Evolutionary conservation across 1,140 invertebrate species (phyloP).

Genomic region (Pogonognathellus flavescens): DNA sequence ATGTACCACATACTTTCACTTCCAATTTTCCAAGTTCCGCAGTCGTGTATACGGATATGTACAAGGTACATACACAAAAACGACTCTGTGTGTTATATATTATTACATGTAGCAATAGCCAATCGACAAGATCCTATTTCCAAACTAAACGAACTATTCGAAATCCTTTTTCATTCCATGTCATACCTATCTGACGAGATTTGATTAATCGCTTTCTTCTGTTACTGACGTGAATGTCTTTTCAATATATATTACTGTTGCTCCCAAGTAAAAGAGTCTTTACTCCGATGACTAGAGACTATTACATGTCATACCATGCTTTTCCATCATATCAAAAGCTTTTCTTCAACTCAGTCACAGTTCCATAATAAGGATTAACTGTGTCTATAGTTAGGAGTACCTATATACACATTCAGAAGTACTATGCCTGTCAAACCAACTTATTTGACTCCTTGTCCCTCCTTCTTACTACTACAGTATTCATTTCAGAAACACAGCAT

Average conservation of each 20-base stretch:
- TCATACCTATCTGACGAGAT: conserved; percentile 50
- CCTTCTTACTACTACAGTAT: neutral
- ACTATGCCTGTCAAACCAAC: neutral
- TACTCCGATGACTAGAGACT: conserved; percentile 22
- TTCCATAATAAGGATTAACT: conserved; percentile 32
- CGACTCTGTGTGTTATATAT: neutral
- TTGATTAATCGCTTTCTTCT: conserved; percentile 53
- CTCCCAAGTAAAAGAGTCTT: conserved; percentile 25
- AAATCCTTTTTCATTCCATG: conserved; percentile 45
- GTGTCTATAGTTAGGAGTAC: no score
- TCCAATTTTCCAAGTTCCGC: neutral
- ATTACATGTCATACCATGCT: neutral
- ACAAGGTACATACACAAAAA: neutral
- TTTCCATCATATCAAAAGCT: neutral
- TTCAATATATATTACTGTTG: conserved; percentile 51
- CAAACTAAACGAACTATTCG: conserved; percentile 19
- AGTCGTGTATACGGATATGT: neutral
- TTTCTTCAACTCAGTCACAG: neutral
- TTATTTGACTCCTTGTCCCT: conserved; percentile 5
- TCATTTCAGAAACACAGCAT: conserved; percentile 26
- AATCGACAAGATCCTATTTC: conserved; percentile 11
- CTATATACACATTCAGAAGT: no score
- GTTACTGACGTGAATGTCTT: conserved; percentile 39
- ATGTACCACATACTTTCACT: conserved; percentile 16
- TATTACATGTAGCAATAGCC: neutral